Conservation (phyloP, 2,113 vertebrate species). For the Albula goreensis region DNA sequence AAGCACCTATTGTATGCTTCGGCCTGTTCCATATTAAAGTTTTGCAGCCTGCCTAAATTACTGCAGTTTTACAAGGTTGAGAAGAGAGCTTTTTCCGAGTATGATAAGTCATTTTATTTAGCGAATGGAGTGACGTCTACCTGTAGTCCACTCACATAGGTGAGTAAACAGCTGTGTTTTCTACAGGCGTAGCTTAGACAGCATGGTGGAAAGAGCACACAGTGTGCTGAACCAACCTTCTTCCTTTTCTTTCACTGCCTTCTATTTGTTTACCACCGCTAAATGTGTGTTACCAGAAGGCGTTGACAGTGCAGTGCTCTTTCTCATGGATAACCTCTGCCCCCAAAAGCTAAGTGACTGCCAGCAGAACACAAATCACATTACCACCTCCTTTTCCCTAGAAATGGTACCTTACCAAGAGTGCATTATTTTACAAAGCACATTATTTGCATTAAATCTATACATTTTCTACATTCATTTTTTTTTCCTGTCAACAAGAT, state of each 20-base stretch:
- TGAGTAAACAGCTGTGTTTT: background rate
- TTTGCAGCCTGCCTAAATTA: too few species aligned
- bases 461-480: background rate
- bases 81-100: background rate
- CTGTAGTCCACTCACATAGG: background rate
- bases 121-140: background rate
- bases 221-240: background rate
- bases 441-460: background rate
- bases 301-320: background rate
- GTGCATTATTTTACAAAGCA: too few species aligned
- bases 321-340: slow-evolving; percentile 7
- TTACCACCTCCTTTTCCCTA: background rate
- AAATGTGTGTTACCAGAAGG: background rate
- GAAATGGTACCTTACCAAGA: background rate
- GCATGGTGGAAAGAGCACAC: background rate
- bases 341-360: background rate
- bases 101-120: background rate
- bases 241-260: background rate
- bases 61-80: too few species aligned
- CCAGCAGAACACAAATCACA: background rate
- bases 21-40: background rate
- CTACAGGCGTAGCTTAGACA: background rate
- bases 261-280: background rate
- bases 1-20: background rate
- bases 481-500: background rate